Evolutionary conservation across 1,140 invertebrate genomes (phyloP).

Genomic region (Paraescarpia echinospica): DNA sequence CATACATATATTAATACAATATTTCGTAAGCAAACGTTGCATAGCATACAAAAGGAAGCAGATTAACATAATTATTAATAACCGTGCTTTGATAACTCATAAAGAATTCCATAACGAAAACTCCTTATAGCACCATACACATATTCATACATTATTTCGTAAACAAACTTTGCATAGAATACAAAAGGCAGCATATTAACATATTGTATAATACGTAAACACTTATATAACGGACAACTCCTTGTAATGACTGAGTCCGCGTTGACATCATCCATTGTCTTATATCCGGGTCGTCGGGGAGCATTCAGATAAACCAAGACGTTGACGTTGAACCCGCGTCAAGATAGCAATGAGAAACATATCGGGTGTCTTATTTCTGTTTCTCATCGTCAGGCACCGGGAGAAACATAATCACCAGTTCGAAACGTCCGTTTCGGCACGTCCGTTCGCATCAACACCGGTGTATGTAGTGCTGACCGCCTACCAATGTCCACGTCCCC

Average conservation of each 20-base stretch:
- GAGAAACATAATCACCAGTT: not conserved
- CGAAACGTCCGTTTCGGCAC: not conserved
- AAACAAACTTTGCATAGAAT: not conserved
- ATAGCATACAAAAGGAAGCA: too few species aligned
- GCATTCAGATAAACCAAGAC: not conserved
- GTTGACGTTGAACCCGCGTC: not conserved
- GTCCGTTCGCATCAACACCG: not conserved
- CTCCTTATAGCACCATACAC: not conserved
- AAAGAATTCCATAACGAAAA: too few species aligned
- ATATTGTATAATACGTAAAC: not conserved
- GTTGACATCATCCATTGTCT: not conserved
- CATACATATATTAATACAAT: too few species aligned
- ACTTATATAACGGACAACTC: not conserved
- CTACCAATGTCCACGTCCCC: not conserved
- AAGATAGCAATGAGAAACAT: not conserved
- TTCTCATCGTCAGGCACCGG: not conserved
- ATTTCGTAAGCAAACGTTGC: too few species aligned
- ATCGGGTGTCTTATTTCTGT: not conserved
- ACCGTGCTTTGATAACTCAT: too few species aligned
- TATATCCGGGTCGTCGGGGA: not conserved
- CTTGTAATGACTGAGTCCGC: not conserved
- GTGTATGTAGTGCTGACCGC: not conserved
- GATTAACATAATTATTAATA: too few species aligned
- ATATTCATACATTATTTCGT: not conserved
- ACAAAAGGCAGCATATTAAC: not conserved